Evolutionary conservation across 2,113 vertebrate species (phyloP).

Genomic region (Pipa parva): DNA sequence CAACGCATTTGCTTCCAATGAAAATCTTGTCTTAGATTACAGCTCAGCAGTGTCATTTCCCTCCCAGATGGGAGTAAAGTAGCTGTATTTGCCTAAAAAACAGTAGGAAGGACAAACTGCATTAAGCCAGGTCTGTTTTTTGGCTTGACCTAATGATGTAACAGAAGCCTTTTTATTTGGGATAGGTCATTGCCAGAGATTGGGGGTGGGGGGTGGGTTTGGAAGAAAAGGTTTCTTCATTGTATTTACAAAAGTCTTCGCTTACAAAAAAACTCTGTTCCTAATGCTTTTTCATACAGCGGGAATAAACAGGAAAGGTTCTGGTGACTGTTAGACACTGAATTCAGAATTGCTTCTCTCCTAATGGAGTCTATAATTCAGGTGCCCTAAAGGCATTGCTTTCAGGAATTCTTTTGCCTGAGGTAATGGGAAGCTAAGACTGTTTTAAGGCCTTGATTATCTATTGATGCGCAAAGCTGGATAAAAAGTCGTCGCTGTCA

Average conservation of each 20-base stretch:
- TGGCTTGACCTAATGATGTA: conserved; percentile 93
- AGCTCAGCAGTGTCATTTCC: conserved; percentile 82
- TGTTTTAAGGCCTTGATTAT: conserved; percentile 98
- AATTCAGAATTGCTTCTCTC: conserved; percentile 86
- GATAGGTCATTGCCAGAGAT: conserved; percentile 75
- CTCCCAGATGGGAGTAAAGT: conserved; percentile 81
- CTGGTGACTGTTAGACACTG: conserved; percentile 86
- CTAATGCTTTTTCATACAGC: conserved; percentile 75
- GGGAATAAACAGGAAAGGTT: conserved; percentile 80
- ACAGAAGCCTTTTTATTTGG: conserved; percentile 80
- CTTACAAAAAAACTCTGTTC: conserved; percentile 79
- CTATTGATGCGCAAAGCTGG: conserved; percentile 96
- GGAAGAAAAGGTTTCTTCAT: conserved; percentile 75
- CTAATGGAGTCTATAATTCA: conserved; percentile 99
- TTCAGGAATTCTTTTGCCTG: conserved; percentile 98
- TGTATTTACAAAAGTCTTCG: conserved; percentile 88
- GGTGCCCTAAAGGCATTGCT: conserved; percentile 97
- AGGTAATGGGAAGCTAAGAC: conserved; percentile 97
- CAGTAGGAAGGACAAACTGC: conserved; percentile 94
- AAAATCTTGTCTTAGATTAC: conserved; percentile 99
- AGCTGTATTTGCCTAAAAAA: conserved; percentile 91
- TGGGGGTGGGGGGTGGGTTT: conserved; percentile 70
- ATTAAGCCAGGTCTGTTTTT: conserved; percentile 84
- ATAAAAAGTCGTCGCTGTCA: conserved; percentile 94
- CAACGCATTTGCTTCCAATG: conserved; percentile 99